These are phyloP conservation scores for Paratrypauchen microcephalus DNA, from an alignment of 2,797 vertebrate species.

Conservation along the genomic window DNA sequence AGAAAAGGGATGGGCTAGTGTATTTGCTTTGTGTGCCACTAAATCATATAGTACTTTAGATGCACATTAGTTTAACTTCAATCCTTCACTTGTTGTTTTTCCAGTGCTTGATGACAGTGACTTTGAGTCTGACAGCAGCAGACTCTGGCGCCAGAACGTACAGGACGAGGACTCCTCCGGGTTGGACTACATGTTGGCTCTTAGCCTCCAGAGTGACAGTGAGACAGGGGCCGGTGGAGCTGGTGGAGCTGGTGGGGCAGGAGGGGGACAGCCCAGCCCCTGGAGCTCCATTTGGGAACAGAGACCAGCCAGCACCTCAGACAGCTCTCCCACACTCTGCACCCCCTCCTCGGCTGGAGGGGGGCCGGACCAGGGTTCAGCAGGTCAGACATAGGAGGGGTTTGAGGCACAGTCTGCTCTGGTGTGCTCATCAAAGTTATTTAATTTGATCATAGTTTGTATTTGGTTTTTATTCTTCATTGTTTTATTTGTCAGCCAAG, in stretches of 20 bases:
- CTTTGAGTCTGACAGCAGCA: conserved; percentile 58
- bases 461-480: too few species aligned
- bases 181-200: conserved; percentile 88
- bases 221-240: conserved; percentile 68
- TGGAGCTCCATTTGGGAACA: conserved; percentile 78
- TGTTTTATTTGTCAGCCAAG: too few species aligned
- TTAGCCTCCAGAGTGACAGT: conserved; percentile 85
- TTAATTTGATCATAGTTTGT: too few species aligned
- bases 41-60: too few species aligned
- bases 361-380: conserved; percentile 49
- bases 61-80: too few species aligned
- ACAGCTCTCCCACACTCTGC: conserved; percentile 63
- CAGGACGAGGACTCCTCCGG: conserved; percentile 76
- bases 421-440: background rate
- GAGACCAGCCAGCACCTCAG: conserved; percentile 45
- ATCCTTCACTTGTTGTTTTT: conserved; percentile 1
- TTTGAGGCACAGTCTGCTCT: background rate
- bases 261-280: conserved; percentile 68
- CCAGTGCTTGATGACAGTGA: conserved; percentile 68
- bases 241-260: conserved; percentile 60
- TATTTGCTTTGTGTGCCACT: too few species aligned
- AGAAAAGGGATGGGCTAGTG: background rate
- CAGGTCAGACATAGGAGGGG: conserved; percentile 48
- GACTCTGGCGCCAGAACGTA: conserved; percentile 48
- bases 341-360: conserved; percentile 44